Conservation (phyloP, 2,113 vertebrate genomes). For the Cyphomyrus discorhynchus region DNA sequence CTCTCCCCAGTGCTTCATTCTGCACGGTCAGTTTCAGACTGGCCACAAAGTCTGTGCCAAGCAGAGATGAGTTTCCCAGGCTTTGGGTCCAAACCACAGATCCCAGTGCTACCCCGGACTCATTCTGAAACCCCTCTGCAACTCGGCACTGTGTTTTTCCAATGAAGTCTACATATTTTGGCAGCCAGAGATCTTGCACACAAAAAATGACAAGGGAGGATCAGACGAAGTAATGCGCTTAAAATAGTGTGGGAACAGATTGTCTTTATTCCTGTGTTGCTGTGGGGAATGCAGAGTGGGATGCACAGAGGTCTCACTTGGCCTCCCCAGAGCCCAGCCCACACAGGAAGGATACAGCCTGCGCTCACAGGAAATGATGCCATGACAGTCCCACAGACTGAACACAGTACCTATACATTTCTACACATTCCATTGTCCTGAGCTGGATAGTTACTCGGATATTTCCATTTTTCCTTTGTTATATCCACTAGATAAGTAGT, state of each 20-base stretch:
- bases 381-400: constrained; percentile 10
- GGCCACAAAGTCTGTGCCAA: constrained; percentile 47
- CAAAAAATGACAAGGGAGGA: constrained; percentile 35
- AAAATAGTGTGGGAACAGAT: constrained; percentile 53
- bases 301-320: constrained; percentile 33
- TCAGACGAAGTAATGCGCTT: constrained; percentile 29
- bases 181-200: constrained; percentile 40
- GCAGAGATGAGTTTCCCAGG: constrained; percentile 59
- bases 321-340: constrained; percentile 16
- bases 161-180: constrained; percentile 48
- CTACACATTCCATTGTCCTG: not conserved
- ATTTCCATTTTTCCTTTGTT: not conserved
- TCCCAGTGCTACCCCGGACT: constrained; percentile 42
- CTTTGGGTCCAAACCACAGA: constrained; percentile 32
- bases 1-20: constrained; percentile 37
- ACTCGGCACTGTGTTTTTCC: constrained; percentile 42
- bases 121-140: constrained; percentile 36
- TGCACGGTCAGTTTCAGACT: constrained; percentile 49
- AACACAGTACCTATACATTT: constrained; percentile 3
- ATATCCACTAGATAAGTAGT: not conserved
- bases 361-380: constrained; percentile 28
- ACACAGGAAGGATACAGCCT: constrained; percentile 15
- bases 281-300: constrained; percentile 31
- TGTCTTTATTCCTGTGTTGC: constrained; percentile 36
- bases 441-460: not conserved